These are phyloP conservation scores for Nephila pilipes DNA, from an alignment of 1,140 invertebrate genomes.

Conservation along the genomic window DNA sequence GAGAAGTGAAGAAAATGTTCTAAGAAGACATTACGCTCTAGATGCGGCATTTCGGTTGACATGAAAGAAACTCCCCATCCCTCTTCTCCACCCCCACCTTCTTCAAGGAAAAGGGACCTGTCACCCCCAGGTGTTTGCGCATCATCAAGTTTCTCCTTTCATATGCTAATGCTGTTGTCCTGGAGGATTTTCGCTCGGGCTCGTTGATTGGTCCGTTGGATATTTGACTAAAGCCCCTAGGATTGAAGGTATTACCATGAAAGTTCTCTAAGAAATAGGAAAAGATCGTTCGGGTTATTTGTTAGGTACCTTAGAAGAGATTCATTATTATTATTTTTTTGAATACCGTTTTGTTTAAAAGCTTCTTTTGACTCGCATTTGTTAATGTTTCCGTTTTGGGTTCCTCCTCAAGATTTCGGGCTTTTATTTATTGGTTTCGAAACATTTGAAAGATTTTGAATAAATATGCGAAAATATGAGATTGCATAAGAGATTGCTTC, in stretches of 20 bases:
- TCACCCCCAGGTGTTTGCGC: slow-evolving; percentile 63
- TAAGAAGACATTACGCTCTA: neutral
- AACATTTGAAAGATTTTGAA: too few relatives aligned
- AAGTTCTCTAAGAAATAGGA: neutral
- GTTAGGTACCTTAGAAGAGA: neutral
- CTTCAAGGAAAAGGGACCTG: slow-evolving; percentile 35
- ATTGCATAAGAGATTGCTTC: too few relatives aligned
- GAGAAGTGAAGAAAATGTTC: neutral
- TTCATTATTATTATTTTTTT: slow-evolving; percentile 1
- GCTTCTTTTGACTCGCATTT: neutral
- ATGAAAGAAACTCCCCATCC: neutral
- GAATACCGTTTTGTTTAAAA: neutral
- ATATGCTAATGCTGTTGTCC: slow-evolving; percentile 53
- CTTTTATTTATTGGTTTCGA: neutral
- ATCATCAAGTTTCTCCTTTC: slow-evolving; percentile 66
- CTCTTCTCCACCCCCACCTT: neutral
- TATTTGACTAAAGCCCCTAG: neutral
- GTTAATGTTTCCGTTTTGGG: neutral
- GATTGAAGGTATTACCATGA: neutral
- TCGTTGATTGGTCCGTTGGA: neutral
- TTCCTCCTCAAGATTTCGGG: neutral
- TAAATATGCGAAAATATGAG: too few relatives aligned
- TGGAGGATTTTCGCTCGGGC: slow-evolving; percentile 1
- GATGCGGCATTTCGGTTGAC: neutral
- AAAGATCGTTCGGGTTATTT: slow-evolving; percentile 1